Base-by-base conservation (phyloP, 2,113 vertebrate species). In the Delphinapterus leucas region DNA sequence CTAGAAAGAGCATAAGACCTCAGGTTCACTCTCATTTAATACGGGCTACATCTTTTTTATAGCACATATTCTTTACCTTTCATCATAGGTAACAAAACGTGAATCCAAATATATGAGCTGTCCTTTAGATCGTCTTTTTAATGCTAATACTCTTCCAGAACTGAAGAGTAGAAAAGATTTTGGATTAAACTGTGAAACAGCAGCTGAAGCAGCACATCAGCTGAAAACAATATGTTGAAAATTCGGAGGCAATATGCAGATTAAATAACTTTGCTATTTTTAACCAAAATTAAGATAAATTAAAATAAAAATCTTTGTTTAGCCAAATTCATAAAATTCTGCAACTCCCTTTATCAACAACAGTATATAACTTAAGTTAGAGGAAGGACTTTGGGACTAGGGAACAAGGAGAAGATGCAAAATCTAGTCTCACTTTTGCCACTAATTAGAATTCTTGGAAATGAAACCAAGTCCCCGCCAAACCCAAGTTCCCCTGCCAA, bases 251-350 rank as follows among this genome's bases (percentile, higher is more conserved):
- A 55, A 77, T 58, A 60, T 12, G 7, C 49, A 26, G 21, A 67
- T 80, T 87, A 36, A 53, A 80, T 38, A 93, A 41, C 2, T 44
- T 76, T 77, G 28, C 8, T 81, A 55, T 79, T 91, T 60, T 13
- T 18, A 93, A 70, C 80, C 11, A 96, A 96, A 93, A 82, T 65
- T n/a, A 71, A 86, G 11, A 93, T 63, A 55, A 86, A 74, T 31
- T 38, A 86, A 77, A 90, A 26, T 92, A 23, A 65, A 84, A 67
- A 8, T 0, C 31, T 92, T 93, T 92, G 17, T 20, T 74, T 53
- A 44, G 41, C 6, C 41, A 91, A 83, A 79, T 68, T 41, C 18
- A 73, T 68, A 82, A 60, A 61, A 87, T 79, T 90, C 81, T 79
- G 17, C 21, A 93, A 38, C 17, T 83, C 5, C 14, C 17, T 79